Percentiles rank a stretch among this genome's conserved stretches.
Evolutionary conservation across 2,797 vertebrate species (phyloP).

Genomic region (Limnodromus scolopaceus): DNA sequence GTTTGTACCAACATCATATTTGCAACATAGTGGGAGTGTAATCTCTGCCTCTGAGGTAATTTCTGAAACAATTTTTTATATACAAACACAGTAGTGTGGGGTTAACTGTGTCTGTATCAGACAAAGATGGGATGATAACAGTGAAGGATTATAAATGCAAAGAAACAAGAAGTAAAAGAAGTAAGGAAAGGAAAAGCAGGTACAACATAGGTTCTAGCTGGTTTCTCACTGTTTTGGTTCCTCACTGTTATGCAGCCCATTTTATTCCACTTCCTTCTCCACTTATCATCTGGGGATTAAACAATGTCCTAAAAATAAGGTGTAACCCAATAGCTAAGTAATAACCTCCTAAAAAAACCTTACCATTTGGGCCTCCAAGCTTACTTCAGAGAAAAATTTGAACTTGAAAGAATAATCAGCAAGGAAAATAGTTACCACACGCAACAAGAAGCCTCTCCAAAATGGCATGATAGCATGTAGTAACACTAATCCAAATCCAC

Average conservation of each 20-base stretch:
- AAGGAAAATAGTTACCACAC: background rate
- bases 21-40: background rate
- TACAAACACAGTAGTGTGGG: background rate
- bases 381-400: background rate
- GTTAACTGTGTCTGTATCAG: background rate
- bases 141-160: background rate
- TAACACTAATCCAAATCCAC: background rate
- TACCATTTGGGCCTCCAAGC: background rate
- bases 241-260: background rate
- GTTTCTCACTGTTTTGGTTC: background rate
- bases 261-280: background rate
- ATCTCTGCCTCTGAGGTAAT: background rate
- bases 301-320: background rate
- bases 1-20: background rate
- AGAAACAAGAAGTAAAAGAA: background rate
- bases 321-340: background rate
- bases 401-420: background rate
- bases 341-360: background rate
- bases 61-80: background rate
- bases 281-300: background rate
- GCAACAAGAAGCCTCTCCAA: background rate
- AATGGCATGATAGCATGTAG: background rate
- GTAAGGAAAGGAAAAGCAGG: background rate
- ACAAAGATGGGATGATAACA: background rate
- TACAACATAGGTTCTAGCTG: background rate